phyloP scores from a whole-genome alignment of 1,140 invertebrate species.

The Hesperophylax magnus region DNA sequence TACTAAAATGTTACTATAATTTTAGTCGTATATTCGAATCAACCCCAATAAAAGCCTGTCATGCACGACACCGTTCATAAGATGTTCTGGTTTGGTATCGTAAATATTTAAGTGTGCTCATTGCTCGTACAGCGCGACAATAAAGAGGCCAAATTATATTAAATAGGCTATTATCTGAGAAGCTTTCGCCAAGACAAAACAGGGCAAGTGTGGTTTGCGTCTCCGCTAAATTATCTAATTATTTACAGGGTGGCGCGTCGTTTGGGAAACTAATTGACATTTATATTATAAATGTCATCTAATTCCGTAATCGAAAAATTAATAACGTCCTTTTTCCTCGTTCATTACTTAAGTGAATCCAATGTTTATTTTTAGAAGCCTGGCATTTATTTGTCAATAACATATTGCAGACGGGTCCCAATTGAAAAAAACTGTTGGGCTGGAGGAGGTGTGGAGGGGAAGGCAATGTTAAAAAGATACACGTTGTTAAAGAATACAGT shows the following conservation, averaged over 20 bases:
- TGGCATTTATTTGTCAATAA: too few relatives aligned
- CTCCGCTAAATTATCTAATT: slow-evolving; percentile 34
- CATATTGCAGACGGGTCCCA: too few relatives aligned
- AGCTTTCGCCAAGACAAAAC: neutral
- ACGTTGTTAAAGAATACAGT: too few relatives aligned
- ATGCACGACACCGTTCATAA: neutral
- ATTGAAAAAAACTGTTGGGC: too few relatives aligned
- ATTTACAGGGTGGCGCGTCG: slow-evolving; percentile 3
- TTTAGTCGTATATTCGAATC: too few relatives aligned
- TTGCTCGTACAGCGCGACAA: slow-evolving; percentile 19
- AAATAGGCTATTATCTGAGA: slow-evolving; percentile 26
- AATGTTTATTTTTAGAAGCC: neutral
- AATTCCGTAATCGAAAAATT: slow-evolving; percentile 12
- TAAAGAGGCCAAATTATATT: slow-evolving; percentile 33
- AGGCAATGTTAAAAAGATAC: too few relatives aligned
- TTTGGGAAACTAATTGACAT: slow-evolving; percentile 11
- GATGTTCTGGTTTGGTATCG: slow-evolving; percentile 10
- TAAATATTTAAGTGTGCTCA: slow-evolving; percentile 4
- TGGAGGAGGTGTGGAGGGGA: too few relatives aligned
- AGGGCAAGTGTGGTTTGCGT: slow-evolving; percentile 22
- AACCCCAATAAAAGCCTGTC: too few relatives aligned
- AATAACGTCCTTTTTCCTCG: neutral
- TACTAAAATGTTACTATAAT: too few relatives aligned
- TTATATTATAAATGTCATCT: slow-evolving; percentile 15
- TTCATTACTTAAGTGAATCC: neutral